These are phyloP conservation scores for Amorpha juglandis DNA, from an alignment of 2,888 invertebrate species.

Conservation along the genomic window DNA sequence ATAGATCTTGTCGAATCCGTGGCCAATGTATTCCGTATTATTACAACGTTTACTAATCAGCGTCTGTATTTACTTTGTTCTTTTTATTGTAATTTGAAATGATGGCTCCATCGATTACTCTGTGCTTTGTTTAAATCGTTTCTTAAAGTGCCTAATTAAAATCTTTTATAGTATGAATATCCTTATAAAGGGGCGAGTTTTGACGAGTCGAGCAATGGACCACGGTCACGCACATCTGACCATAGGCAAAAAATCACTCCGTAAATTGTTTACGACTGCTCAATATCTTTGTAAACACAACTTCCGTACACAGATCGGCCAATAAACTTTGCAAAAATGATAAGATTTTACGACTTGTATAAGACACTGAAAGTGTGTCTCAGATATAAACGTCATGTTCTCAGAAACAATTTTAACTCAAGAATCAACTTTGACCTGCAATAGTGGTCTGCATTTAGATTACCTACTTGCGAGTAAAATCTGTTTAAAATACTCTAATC, in stretches of 20 bases:
- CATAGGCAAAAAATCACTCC: conserved; percentile 33
- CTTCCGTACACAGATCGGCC: conserved; percentile 46
- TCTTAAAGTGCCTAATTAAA: conserved; percentile 17
- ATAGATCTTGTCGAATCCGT: conserved; percentile 28
- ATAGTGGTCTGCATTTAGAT: conserved; percentile 16
- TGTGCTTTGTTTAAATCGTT: too few relatives aligned
- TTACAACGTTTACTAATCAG: conserved; percentile 10
- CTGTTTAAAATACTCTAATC: conserved; percentile 11
- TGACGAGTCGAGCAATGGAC: conserved; percentile 26
- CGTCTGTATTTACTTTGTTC: neutral
- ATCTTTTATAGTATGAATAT: conserved; percentile 20
- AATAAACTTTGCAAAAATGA: conserved; percentile 59
- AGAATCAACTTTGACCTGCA: conserved; percentile 28
- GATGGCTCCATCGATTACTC: too few relatives aligned
- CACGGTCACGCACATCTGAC: conserved; percentile 31
- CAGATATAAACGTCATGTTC: conserved; percentile 44
- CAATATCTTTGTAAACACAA: conserved; percentile 48
- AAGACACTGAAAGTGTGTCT: conserved; percentile 39
- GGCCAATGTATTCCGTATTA: conserved; percentile 17
- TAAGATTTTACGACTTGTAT: conserved; percentile 52
- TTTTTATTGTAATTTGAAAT: neutral
- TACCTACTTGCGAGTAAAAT: conserved; percentile 30
- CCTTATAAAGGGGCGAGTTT: conserved; percentile 28
- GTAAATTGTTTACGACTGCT: conserved; percentile 46
- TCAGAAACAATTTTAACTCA: conserved; percentile 37